Evolutionary conservation across 2,888 invertebrate species (phyloP).

Genomic region (Pocota personata): DNA sequence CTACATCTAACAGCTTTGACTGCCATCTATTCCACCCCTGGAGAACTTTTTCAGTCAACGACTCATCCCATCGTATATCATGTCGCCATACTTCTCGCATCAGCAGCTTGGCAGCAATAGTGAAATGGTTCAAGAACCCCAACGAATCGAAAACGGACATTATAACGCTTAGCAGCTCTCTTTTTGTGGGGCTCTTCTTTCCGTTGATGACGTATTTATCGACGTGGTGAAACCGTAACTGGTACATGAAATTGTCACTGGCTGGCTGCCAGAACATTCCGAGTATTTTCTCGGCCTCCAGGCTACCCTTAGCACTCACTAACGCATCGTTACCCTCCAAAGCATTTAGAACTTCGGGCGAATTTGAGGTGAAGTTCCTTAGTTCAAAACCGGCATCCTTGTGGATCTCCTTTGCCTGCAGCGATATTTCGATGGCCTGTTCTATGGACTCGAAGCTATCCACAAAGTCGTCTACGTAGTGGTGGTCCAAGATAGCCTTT

Average conservation of each 20-base stretch:
- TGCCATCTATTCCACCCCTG: too few relatives aligned
- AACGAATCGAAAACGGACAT: conserved; percentile 56
- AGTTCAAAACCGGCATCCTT: too few relatives aligned
- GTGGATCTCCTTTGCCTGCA: too few relatives aligned
- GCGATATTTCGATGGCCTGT: too few relatives aligned
- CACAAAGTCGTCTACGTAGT: too few relatives aligned
- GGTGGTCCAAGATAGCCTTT: too few relatives aligned
- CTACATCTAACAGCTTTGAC: too few relatives aligned
- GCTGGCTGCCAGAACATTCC: conserved; percentile 70
- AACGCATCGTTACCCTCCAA: neutral
- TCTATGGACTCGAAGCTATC: too few relatives aligned
- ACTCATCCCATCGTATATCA: too few relatives aligned
- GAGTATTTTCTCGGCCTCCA: conserved; percentile 48
- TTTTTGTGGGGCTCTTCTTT: conserved; percentile 12
- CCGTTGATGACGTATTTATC: conserved; percentile 22
- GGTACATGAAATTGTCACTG: conserved; percentile 57
- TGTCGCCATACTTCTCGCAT: too few relatives aligned
- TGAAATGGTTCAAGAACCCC: conserved; percentile 31
- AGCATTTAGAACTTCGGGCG: neutral
- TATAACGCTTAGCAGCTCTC: conserved; percentile 26
- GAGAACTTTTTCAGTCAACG: too few relatives aligned
- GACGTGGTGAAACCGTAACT: conserved; percentile 30
- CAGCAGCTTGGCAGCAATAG: neutral
- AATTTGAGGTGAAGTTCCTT: neutral
- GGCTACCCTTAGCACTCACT: neutral